Conservation (phyloP, 2,797 vertebrate species). For the Lycodopsis pacificus region DNA sequence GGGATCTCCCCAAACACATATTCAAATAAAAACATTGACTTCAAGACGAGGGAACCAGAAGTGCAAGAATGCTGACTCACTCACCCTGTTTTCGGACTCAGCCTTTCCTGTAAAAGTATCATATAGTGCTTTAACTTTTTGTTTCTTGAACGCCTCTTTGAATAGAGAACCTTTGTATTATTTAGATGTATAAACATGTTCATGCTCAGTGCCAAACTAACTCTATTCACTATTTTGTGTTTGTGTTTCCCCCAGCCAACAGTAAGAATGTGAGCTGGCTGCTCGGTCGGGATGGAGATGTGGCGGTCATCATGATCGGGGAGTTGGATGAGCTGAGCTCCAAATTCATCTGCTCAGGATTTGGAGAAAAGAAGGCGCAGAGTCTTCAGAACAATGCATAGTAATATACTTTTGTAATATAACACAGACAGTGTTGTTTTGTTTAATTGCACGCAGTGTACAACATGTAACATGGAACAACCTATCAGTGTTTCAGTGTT, state of each 20-base stretch:
- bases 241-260: conserved; percentile 73
- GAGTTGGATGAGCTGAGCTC: conserved; percentile 82
- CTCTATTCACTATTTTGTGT: background rate
- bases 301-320: conserved; percentile 82
- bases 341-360: conserved; percentile 80
- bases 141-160: background rate
- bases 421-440: background rate
- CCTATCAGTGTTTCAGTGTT: background rate
- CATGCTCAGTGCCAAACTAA: background rate
- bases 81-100: background rate
- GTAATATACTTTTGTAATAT: conserved; percentile 62
- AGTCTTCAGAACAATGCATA: conserved; percentile 66
- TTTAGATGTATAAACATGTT: background rate
- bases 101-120: background rate
- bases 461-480: background rate
- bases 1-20: too few relatives aligned
- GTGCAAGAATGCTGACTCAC: background rate
- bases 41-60: background rate
- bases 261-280: conserved; percentile 85
- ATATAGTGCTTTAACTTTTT: background rate
- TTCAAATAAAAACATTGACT: background rate
- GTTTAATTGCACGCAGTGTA: background rate
- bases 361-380: conserved; percentile 72
- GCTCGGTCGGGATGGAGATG: conserved; percentile 84
- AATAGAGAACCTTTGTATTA: background rate